A percentile compares a stretch with the other conserved stretches of the same genome.
Conservation (phyloP, 2,888 invertebrate species). For the Melipona bicolor region DNA sequence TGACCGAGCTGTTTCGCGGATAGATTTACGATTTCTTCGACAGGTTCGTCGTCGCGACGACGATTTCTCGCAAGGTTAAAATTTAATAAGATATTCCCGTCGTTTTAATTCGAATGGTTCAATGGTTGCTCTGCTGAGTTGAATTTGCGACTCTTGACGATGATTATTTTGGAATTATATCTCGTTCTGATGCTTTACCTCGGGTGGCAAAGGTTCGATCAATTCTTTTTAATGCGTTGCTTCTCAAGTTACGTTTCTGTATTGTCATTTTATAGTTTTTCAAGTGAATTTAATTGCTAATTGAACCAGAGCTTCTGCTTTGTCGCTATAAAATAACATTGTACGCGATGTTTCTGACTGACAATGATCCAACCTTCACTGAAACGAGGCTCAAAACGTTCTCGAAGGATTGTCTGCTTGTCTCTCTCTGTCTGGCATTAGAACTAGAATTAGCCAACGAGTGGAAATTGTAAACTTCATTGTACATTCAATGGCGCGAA, state of each 20-base stretch:
- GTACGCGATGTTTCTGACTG: background rate
- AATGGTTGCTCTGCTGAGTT: no score
- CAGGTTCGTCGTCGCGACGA: background rate
- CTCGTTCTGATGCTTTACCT: background rate
- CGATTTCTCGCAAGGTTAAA: no score
- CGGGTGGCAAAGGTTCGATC: background rate
- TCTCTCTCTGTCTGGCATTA: background rate
- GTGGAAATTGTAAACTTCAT: slow-evolving; percentile 11
- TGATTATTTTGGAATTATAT: background rate
- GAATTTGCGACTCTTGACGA: background rate
- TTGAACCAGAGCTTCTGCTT: no score
- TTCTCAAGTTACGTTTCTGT: background rate
- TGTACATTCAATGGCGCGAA: slow-evolving; percentile 9
- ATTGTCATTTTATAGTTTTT: background rate
- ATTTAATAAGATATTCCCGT: no score
- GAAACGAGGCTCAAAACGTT: background rate
- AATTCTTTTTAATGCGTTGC: background rate
- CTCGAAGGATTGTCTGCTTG: background rate
- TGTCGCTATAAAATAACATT: fast-evolving
- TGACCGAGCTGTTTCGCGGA: slow-evolving; percentile 21
- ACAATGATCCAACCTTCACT: no score
- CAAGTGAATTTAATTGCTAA: background rate
- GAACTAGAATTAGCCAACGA: slow-evolving; percentile 27
- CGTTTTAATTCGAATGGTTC: no score
- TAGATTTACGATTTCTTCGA: slow-evolving; percentile 23